Evolutionary conservation across 2,888 invertebrate genomes (phyloP), one percentile per base, ranked within the genome.

Genomic region (Aphodius sticticus): DNA sequence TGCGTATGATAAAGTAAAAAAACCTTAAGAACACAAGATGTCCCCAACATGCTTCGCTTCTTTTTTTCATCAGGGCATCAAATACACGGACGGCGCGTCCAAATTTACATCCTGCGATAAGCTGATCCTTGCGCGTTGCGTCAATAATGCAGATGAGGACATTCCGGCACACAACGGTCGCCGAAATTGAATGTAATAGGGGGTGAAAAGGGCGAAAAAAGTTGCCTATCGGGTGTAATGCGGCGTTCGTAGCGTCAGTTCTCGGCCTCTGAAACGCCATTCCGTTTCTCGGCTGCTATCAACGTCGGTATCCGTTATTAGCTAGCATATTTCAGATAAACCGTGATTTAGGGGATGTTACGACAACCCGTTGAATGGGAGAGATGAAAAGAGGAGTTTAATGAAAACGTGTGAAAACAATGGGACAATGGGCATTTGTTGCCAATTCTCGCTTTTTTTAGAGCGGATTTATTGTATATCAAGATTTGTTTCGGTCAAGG

Each of bases 31-130:
- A 53, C 53, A 53, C 53, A 53, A 53, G 53, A 53, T 53, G 6
- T 53, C 12, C 53, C 12, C 2, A 53, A 53, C 4, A 53, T 12
- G 3, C 26, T 53, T 53, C 53, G 12, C 2, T 12, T 9, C 53
- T 9, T 9, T 53, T 53, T 12, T 53, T 53, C 53, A 3, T 53
- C 53, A 53, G 53, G 53, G 1, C 53, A 53, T 53, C 53, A 53
- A 53, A 53, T 12, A 12, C 53, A 53, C 1, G 6, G 53, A 9
- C 53, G 53, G 53, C 53, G 53, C 53, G 53, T 53, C 12, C 53
- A 53, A 53, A 53, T 53, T 53, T 53, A 53, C 53, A 53, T 53
- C 53, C 53, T 53, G 53, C 53, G 53, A 53, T 53, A 53, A 53
- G 53, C 53, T 53, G 53, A 53, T 53, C 53, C 53, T 53, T 53